Evolutionary conservation across 2,888 invertebrate species (phyloP).

Genomic region (Nymphalis c-album): DNA sequence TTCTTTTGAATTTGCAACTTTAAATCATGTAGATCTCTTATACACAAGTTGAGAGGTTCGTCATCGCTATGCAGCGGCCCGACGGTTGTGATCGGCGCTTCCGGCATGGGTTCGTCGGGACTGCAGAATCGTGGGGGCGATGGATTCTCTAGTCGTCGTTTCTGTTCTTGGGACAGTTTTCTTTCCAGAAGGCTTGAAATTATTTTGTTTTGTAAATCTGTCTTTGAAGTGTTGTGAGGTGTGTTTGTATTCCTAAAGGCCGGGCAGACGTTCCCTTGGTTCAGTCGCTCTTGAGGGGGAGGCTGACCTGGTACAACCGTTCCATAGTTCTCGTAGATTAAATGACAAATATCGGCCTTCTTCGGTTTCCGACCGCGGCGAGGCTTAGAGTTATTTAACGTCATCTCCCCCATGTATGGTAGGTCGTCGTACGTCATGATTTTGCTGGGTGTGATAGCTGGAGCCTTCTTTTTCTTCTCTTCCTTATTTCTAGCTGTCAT

Average conservation of each 20-base stretch:
- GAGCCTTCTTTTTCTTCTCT: constrained; percentile 64
- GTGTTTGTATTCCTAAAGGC: constrained; percentile 53
- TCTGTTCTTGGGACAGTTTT: constrained; percentile 85
- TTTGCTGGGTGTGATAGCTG: constrained; percentile 69
- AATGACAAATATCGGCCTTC: constrained; percentile 94
- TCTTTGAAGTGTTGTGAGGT: constrained; percentile 70
- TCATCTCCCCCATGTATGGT: constrained; percentile 96
- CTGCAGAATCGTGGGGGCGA: constrained; percentile 62
- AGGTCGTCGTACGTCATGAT: constrained; percentile 90
- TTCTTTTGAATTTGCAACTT: constrained; percentile 84
- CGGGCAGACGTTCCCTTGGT: constrained; percentile 50
- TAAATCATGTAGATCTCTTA: constrained; percentile 87
- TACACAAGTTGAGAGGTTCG: constrained; percentile 91
- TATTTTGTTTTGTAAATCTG: constrained; percentile 85
- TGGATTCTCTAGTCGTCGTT: constrained; percentile 65
- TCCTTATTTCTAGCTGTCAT: constrained; percentile 61
- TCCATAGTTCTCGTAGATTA: constrained; percentile 95
- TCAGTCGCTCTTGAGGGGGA: constrained; percentile 74
- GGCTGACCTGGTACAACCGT: constrained; percentile 91
- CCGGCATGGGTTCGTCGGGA: constrained; percentile 66
- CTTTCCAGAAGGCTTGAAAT: constrained; percentile 86
- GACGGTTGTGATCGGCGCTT: constrained; percentile 60
- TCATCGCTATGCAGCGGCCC: constrained; percentile 73
- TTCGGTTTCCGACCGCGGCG: constrained; percentile 93
- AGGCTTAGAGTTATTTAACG: constrained; percentile 92